These are phyloP conservation scores for Orthosia gothica DNA, from an alignment of 2,888 invertebrate genomes.

Conservation along the genomic window DNA sequence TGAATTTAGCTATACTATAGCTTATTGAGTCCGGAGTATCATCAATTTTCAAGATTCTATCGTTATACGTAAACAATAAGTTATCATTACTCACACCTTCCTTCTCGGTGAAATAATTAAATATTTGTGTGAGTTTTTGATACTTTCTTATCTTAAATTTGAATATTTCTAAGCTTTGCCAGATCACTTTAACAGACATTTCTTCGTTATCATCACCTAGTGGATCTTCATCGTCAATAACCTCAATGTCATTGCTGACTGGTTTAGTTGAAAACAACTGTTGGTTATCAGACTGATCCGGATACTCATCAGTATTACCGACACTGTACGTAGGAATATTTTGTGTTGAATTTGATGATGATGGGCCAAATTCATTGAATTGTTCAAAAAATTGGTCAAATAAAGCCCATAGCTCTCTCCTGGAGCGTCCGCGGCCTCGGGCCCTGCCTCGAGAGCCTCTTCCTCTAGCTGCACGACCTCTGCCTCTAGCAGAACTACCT, in stretches of 20 bases:
- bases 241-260: slow-evolving; percentile 60
- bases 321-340: slow-evolving; percentile 76
- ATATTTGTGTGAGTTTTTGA: slow-evolving; percentile 85
- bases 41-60: slow-evolving; percentile 80
- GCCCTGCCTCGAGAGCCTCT: slow-evolving; percentile 24
- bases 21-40: slow-evolving; percentile 86
- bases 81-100: slow-evolving; percentile 80
- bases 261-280: slow-evolving; percentile 73
- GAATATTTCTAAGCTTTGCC: slow-evolving; percentile 84
- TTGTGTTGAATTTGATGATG: not conserved
- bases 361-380: not conserved
- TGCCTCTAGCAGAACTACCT: not conserved
- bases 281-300: slow-evolving; percentile 77
- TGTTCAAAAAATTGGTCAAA: slow-evolving; percentile 37
- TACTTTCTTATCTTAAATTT: slow-evolving; percentile 84
- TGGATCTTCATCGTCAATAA: slow-evolving; percentile 67
- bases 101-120: slow-evolving; percentile 81
- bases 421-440: slow-evolving; percentile 49
- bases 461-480: slow-evolving; percentile 4
- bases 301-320: slow-evolving; percentile 84
- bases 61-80: slow-evolving; percentile 84
- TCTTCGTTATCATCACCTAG: slow-evolving; percentile 83
- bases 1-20: slow-evolving; percentile 86
- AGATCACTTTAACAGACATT: slow-evolving; percentile 87
- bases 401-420: slow-evolving; percentile 16